Evolutionary conservation across 2,113 vertebrate species (phyloP), one percentile per base, ranked within the genome.

Genomic region (Syngnathus typhle): DNA sequence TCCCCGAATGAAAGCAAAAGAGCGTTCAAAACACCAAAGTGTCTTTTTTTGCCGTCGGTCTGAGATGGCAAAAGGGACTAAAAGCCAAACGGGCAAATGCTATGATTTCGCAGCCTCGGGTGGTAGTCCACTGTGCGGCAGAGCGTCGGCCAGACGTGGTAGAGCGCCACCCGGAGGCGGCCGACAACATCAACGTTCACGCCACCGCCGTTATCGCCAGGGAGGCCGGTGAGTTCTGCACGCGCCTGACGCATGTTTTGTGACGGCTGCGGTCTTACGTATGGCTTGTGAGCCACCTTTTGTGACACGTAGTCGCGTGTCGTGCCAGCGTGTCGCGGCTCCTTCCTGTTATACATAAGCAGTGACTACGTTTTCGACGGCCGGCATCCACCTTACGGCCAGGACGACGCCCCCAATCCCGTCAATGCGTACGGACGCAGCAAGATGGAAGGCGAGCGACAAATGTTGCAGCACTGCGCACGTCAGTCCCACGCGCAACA

Each of bases 341-440:
- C 93, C 0, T 93, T 96, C 85, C 83, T 99, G 64, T 88, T 98
- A 82, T 98, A 97, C 81, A 95, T 99, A 72, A 98, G 96, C 77
- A 95, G 93, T 4, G 94, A 99, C 83, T 98, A 98, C 18, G 95
- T 99, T 16, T 99, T 99, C 75, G 96, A 99, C 71, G 96, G 96
- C 49, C 92, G 93, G 63, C 92, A 86, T 75, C 96, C 96, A 74
- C 96, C 96, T 19, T 98, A 99, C 5, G 93, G 93, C 32, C 95
- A 98, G 80, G 93, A 94, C 12, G 95, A 96, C 59, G 64, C 78
- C 60, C 95, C 96, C 7, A 93, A 90, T 76, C 96, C 96, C 0
- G 75, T 99, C 43, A 99, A 98, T 77, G 76, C 94, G 3, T 99
- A 99, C 18, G 96, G 96, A 19, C 94, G 93, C 83, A 95, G 94